Evolutionary conservation across 2,888 invertebrate genomes (phyloP).

Genomic region (Geophilus truncorum): DNA sequence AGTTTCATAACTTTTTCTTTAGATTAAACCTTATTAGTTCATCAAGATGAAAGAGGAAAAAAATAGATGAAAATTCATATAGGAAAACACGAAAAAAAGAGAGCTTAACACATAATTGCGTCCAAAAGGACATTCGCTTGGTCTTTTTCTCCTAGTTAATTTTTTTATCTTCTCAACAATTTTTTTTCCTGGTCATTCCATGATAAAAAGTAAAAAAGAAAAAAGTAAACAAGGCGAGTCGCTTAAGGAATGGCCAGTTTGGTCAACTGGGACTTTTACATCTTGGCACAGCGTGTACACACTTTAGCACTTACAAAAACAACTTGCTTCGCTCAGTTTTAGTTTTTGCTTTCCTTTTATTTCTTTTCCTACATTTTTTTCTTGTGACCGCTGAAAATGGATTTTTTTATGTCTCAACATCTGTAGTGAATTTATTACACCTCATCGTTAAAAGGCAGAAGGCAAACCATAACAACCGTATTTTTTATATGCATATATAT

Average conservation of each 20-base stretch:
- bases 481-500: background rate
- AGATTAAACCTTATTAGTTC: background rate
- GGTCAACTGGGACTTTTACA: conserved; percentile 20
- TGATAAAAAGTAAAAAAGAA: background rate
- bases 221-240: background rate
- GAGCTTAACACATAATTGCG: background rate
- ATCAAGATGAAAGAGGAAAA: background rate
- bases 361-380: background rate
- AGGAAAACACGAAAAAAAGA: background rate
- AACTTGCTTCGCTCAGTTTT: background rate
- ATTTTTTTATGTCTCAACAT: background rate
- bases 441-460: background rate
- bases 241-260: background rate
- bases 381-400: background rate
- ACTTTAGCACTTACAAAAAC: conserved; percentile 1
- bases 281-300: conserved; percentile 3
- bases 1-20: background rate
- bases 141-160: background rate
- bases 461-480: background rate
- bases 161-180: background rate
- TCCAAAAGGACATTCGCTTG: background rate
- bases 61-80: background rate
- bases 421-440: conserved; percentile 7
- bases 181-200: background rate
- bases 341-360: background rate